Percentiles rank a stretch among this genome's conserved stretches.
These are phyloP conservation scores for Tipula unca DNA, from an alignment of 2,888 invertebrate species.

Conservation along the genomic window DNA sequence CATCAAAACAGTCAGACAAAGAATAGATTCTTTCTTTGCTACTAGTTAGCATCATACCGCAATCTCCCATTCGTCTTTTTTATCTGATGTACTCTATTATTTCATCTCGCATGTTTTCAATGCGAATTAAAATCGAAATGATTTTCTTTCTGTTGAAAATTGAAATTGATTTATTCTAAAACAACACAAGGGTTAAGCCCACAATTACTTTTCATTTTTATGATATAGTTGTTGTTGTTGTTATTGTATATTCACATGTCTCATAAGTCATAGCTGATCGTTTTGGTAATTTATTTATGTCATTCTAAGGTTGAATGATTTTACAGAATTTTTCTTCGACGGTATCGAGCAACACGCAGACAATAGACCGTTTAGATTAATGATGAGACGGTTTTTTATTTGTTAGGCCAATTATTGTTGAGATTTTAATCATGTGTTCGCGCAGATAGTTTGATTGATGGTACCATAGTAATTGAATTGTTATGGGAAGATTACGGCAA, in stretches of 20 bases:
- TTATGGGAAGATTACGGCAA: background rate
- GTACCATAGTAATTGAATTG: background rate
- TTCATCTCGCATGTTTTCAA: background rate
- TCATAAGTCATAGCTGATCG: background rate
- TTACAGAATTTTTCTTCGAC: background rate
- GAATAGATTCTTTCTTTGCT: background rate
- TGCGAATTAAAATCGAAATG: background rate
- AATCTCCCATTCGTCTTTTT: background rate
- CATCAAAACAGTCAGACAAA: background rate
- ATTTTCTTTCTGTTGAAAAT: background rate
- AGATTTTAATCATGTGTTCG: background rate
- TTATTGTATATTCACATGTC: background rate
- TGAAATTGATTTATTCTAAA: background rate
- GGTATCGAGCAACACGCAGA: background rate
- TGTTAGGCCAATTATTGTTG: background rate
- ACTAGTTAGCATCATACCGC: background rate
- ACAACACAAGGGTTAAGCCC: background rate
- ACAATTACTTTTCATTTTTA: background rate
- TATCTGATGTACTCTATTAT: no score
- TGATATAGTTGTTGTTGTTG: background rate
- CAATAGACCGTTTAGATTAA: background rate
- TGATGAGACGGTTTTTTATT: background rate
- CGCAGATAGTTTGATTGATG: background rate
- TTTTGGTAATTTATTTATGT: conserved; percentile 8
- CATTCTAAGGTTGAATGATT: background rate